Conservation (phyloP, 2,797 vertebrate species). For the Passerculus sandwichensis region DNA sequence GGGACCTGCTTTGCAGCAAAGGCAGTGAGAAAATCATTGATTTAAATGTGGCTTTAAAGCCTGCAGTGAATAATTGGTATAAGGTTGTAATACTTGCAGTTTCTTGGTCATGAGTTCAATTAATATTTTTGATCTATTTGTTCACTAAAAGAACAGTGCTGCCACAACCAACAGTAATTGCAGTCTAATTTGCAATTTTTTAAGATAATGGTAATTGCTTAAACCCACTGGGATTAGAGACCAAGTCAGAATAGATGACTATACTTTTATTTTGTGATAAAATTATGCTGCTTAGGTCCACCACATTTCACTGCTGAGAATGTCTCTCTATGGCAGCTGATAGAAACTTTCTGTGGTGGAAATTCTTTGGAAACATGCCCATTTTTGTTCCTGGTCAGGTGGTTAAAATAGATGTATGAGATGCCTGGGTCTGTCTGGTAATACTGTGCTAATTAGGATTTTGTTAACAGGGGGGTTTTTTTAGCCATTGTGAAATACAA, state of each 20-base stretch:
- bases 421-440: not conserved
- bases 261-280: slow-evolving; percentile 4
- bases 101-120: slow-evolving; percentile 33
- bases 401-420: not conserved
- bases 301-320: not conserved
- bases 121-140: slow-evolving; percentile 53
- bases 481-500: not conserved
- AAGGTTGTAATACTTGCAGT: not conserved
- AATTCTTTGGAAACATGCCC: not conserved
- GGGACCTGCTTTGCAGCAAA: slow-evolving; percentile 6
- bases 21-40: not conserved
- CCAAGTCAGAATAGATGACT: slow-evolving; percentile 11
- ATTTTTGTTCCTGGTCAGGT: not conserved
- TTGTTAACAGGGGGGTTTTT: not conserved
- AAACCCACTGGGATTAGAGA: not conserved
- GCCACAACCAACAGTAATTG: slow-evolving; percentile 20
- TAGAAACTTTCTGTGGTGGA: not conserved
- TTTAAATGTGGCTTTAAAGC: not conserved
- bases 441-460: not conserved
- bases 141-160: slow-evolving; percentile 10
- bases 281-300: slow-evolving; percentile 8
- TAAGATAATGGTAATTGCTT: slow-evolving; percentile 36
- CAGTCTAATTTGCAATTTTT: slow-evolving; percentile 42
- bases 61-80: not conserved
- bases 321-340: not conserved